Percentiles rank a stretch among this genome's conserved stretches.
Evolutionary conservation across 1,140 invertebrate species (phyloP).

Genomic region (Lysiphlebus fabarum): DNA sequence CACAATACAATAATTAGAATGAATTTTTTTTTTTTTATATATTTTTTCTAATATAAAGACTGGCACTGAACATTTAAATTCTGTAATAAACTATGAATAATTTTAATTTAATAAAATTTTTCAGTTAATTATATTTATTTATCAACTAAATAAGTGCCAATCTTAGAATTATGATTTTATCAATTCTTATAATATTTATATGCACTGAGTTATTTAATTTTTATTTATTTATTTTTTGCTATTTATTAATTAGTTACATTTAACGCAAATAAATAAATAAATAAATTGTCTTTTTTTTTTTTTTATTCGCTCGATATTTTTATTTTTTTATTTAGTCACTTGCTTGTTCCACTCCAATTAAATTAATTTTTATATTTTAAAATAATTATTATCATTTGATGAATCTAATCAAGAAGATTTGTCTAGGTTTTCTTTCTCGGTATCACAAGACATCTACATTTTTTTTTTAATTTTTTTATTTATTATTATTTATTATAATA

Average conservation of each 20-base stretch:
- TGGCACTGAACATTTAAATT: not conserved
- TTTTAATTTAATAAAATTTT: slow-evolving; percentile 2
- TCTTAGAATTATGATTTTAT: too few species aligned
- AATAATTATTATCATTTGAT: not conserved
- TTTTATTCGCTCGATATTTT: too few species aligned
- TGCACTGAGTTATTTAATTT: too few species aligned
- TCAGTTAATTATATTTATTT: slow-evolving; percentile 15
- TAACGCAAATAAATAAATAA: too few species aligned
- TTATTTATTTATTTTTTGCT: too few species aligned
- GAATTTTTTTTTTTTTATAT: not conserved
- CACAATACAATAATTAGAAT: not conserved
- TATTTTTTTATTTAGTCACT: too few species aligned
- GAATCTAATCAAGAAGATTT: too few species aligned
- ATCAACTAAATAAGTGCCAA: not conserved
- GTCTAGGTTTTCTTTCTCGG: not conserved
- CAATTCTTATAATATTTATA: too few species aligned
- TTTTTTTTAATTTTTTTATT: slow-evolving; percentile 13
- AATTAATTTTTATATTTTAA: slow-evolving; percentile 6
- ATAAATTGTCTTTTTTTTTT: too few species aligned
- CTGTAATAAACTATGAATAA: slow-evolving; percentile 1
- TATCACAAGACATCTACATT: slow-evolving; percentile 32
- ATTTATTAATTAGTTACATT: too few species aligned
- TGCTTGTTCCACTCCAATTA: too few species aligned
- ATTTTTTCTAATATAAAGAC: not conserved
- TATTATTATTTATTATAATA: slow-evolving; percentile 15